phyloP scores from a whole-genome alignment of 2,888 invertebrate genomes.

The Xiphydria camelus region DNA sequence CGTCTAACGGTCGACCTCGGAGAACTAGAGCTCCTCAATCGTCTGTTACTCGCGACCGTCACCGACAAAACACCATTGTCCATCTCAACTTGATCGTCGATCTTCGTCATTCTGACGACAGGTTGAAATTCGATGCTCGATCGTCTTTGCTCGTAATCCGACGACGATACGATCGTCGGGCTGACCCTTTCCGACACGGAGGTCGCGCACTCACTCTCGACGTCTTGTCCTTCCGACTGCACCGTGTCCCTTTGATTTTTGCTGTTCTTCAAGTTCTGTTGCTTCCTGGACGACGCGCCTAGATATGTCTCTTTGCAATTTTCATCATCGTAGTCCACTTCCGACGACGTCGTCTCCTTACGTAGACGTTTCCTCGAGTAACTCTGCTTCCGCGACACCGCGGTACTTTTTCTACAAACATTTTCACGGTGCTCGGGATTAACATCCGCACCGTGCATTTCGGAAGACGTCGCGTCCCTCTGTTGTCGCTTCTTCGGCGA shows the following conservation, averaged over 20 bases:
- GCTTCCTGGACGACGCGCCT: conserved; percentile 15
- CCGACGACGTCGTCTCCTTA: conserved; percentile 26
- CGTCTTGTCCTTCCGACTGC: conserved; percentile 35
- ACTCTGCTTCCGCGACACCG: no score
- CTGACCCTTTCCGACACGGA: conserved; percentile 41
- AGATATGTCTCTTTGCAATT: conserved; percentile 39
- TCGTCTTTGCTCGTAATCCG: conserved; percentile 47
- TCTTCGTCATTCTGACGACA: conserved; percentile 69
- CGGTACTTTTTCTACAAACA: no score
- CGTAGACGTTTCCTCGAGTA: conserved; percentile 7
- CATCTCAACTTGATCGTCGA: conserved; percentile 60
- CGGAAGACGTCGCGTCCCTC: conserved; percentile 8
- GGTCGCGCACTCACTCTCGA: conserved; percentile 35
- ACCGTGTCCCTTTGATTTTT: not conserved
- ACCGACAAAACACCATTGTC: conserved; percentile 50
- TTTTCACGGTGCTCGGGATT: conserved; percentile 18
- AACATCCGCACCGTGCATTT: conserved; percentile 10
- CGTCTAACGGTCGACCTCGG: conserved; percentile 42
- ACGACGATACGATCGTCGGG: conserved; percentile 33
- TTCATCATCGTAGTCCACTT: conserved; percentile 37
- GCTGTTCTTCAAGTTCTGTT: not conserved
- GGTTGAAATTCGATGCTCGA: conserved; percentile 64
- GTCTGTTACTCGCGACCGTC: conserved; percentile 52
- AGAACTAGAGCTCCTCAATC: conserved; percentile 52
- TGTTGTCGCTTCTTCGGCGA: conserved; percentile 18